Evolutionary conservation across 2,113 vertebrate species (phyloP).

Genomic region (Boleophthalmus pectinirostris): DNA sequence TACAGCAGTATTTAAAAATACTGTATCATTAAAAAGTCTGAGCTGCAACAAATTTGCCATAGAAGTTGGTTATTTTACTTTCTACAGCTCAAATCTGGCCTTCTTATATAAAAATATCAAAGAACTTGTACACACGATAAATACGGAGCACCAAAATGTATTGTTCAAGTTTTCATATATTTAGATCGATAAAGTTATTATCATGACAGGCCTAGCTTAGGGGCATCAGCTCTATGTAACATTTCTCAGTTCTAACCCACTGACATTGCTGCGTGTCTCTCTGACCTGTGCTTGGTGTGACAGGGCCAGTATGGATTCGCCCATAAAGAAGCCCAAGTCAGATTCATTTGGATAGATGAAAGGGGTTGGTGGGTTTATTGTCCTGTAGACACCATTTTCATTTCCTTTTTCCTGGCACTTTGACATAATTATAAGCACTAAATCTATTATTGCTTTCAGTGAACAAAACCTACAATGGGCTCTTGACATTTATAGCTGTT

Average conservation of each 20-base stretch:
- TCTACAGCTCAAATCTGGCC: too few species aligned
- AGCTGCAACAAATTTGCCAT: too few species aligned
- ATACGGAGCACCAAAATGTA: too few species aligned
- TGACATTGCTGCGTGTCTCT: background rate
- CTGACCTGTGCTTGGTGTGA: background rate
- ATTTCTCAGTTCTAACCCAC: background rate
- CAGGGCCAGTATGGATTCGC: conserved; percentile 70
- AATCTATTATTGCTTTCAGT: conserved; percentile 75
- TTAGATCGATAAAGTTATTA: too few species aligned
- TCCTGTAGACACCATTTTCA: conserved; percentile 75
- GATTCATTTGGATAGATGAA: conserved; percentile 86
- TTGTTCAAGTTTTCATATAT: too few species aligned
- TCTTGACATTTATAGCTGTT: conserved; percentile 75
- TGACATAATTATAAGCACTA: conserved; percentile 81
- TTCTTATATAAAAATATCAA: too few species aligned
- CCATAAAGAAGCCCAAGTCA: conserved; percentile 71
- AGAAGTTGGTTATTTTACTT: too few species aligned
- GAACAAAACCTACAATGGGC: conserved; percentile 63
- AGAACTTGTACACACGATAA: too few species aligned
- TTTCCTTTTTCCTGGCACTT: conserved; percentile 68
- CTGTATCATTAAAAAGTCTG: too few species aligned
- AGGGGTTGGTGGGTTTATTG: conserved; percentile 43
- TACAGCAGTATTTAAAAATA: too few species aligned
- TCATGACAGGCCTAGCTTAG: background rate
- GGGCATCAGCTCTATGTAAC: background rate